A percentile compares a stretch with the other conserved stretches of the same genome.
These are phyloP conservation scores for Xenentodon cancila DNA, from an alignment of 2,797 vertebrate genomes.

Conservation along the genomic window DNA sequence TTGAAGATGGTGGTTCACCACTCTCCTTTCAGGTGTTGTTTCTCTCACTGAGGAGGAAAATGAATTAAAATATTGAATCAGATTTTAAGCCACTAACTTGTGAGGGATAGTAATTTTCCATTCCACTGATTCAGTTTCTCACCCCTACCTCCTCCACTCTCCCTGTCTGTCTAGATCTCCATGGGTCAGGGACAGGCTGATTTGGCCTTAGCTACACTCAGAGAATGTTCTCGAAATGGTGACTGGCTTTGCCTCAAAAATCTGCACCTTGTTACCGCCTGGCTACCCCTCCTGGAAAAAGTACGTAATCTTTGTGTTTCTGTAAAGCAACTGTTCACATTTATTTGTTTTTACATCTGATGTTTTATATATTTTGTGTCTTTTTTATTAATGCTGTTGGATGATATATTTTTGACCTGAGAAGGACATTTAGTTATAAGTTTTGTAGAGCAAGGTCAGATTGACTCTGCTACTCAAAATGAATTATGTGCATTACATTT, in stretches of 20 bases:
- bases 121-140: conserved; percentile 33
- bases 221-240: conserved; percentile 88
- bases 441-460: no score
- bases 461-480: no score
- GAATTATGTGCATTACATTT: no score
- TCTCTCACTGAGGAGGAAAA: conserved; percentile 11
- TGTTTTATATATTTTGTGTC: not conserved
- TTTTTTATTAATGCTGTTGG: not conserved
- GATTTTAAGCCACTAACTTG: not conserved
- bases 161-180: conserved; percentile 86
- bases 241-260: conserved; percentile 98
- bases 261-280: conserved; percentile 94
- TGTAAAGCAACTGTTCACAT: not conserved
- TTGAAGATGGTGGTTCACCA: not conserved
- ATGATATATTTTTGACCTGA: no score
- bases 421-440: no score
- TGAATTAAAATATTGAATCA: conserved; percentile 25
- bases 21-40: conserved; percentile 5
- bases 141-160: not conserved
- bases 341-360: not conserved
- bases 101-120: conserved; percentile 36
- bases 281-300: conserved; percentile 95
- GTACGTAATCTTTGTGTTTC: conserved; percentile 68
- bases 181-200: conserved; percentile 99
- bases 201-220: conserved; percentile 90